A percentile compares a stretch with the other conserved stretches of the same genome.
Evolutionary conservation across 2,888 invertebrate species (phyloP).

Genomic region (Drosophila buzzatii): DNA sequence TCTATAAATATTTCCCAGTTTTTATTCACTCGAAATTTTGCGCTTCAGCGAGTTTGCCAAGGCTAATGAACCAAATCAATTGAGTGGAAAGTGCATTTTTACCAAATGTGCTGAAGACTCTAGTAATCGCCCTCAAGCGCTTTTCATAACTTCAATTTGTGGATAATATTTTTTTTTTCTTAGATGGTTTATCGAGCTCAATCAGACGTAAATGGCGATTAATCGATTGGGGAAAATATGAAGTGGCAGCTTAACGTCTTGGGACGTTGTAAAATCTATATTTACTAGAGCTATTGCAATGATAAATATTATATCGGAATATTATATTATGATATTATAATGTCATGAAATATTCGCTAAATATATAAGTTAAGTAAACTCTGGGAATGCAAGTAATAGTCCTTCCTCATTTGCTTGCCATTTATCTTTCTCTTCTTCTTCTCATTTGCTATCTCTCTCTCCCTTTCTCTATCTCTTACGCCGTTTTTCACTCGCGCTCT

Average conservation of each 20-base stretch:
- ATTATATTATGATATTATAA: too few species aligned
- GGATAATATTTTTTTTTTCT: not conserved
- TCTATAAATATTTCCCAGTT: not conserved
- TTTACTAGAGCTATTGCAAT: too few species aligned
- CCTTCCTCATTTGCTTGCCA: too few species aligned
- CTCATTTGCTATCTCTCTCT: not conserved
- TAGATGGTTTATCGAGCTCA: not conserved
- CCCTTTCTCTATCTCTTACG: not conserved
- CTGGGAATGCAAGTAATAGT: too few species aligned
- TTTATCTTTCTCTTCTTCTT: too few species aligned
- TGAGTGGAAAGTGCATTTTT: not conserved
- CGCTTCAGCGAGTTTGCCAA: not conserved
- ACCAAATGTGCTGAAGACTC: not conserved
- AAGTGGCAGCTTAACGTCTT: too few species aligned
- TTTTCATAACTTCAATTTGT: not conserved
- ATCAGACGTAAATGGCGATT: not conserved
- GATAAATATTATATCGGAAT: too few species aligned
- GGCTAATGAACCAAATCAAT: slow-evolving; percentile 1
- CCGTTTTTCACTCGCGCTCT: not conserved
- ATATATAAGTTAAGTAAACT: too few species aligned
- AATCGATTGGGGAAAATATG: not conserved
- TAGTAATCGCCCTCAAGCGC: not conserved
- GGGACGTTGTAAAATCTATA: too few species aligned
- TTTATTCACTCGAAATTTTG: not conserved
- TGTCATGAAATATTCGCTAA: too few species aligned